Conservation (phyloP, 2,113 vertebrate species). For the Dendrocopos noguchii region DNA sequence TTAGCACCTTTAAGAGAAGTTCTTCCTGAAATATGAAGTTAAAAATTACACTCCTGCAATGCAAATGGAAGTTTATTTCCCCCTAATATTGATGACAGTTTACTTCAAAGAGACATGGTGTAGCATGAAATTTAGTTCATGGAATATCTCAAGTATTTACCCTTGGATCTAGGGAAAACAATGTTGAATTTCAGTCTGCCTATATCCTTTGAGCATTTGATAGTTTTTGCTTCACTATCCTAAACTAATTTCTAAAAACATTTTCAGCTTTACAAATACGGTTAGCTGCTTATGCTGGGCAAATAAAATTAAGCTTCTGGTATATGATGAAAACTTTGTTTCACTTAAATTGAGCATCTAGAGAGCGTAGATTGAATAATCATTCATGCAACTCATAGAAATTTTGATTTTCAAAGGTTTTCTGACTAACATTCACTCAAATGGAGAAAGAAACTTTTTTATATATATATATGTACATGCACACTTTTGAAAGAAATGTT, state of each 20-base stretch:
- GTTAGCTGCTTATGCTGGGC: slow-evolving; percentile 53
- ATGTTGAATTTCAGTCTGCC: not conserved
- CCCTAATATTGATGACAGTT: not conserved
- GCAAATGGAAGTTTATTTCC: not conserved
- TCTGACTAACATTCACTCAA: slow-evolving; percentile 48
- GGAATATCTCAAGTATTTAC: not conserved
- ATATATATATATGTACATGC: not conserved
- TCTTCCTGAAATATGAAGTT: not conserved
- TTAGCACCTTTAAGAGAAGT: not conserved
- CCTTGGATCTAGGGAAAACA: not conserved
- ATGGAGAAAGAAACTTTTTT: slow-evolving; percentile 13
- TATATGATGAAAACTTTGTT: slow-evolving; percentile 63
- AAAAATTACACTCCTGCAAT: not conserved
- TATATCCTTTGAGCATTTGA: slow-evolving; percentile 17
- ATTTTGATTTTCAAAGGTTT: slow-evolving; percentile 57
- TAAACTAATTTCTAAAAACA: slow-evolving; percentile 47
- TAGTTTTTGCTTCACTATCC: slow-evolving; percentile 37
- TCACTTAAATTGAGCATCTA: slow-evolving; percentile 55
- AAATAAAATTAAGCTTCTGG: slow-evolving; percentile 76
- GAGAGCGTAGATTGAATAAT: slow-evolving; percentile 63
- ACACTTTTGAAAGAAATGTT: slow-evolving; percentile 29
- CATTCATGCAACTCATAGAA: slow-evolving; percentile 59
- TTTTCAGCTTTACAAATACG: slow-evolving; percentile 40
- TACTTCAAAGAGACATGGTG: not conserved
- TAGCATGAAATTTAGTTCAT: not conserved